Conservation (phyloP, 2,797 vertebrate genomes). For the Cryptoblepharus egeriae region DNA sequence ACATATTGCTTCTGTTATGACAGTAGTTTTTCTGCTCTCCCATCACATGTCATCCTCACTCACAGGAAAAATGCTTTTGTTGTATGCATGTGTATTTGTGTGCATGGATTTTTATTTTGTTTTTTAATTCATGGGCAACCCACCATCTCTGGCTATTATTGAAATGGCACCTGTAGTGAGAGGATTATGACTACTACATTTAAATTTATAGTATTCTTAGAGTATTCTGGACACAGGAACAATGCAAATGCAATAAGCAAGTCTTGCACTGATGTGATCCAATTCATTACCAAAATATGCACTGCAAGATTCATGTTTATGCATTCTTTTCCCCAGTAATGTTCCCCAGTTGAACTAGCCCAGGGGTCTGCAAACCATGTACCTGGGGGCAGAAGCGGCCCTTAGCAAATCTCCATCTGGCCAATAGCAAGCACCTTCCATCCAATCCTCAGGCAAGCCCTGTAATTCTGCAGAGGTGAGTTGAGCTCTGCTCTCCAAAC, state of each 20-base stretch:
- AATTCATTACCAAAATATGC: slow-evolving; percentile 43
- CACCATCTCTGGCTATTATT: slow-evolving; percentile 59
- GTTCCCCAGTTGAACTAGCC: not conserved
- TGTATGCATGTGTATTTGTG: not conserved
- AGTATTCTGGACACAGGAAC: slow-evolving; percentile 50
- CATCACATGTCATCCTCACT: slow-evolving; percentile 71
- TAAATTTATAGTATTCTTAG: slow-evolving; percentile 60
- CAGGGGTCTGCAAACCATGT: too few relatives aligned
- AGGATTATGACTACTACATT: slow-evolving; percentile 57
- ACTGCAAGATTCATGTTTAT: slow-evolving; percentile 20
- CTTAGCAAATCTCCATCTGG: too few relatives aligned
- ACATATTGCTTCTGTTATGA: slow-evolving; percentile 73
- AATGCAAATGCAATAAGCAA: slow-evolving; percentile 18
- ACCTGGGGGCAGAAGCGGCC: too few relatives aligned
- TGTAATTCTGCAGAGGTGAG: too few relatives aligned
- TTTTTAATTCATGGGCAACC: slow-evolving; percentile 43
- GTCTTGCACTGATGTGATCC: not conserved
- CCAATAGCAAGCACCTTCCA: too few relatives aligned
- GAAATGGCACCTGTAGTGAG: slow-evolving; percentile 57
- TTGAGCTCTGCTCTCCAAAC: too few relatives aligned
- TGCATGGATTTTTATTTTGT: slow-evolving; percentile 15
- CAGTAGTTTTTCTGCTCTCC: slow-evolving; percentile 67
- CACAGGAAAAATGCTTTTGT: slow-evolving; percentile 46
- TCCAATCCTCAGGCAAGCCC: too few relatives aligned
- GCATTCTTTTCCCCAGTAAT: not conserved